These are phyloP conservation scores for Meriones psammophilus DNA, from an alignment of 2,797 vertebrate genomes.

Conservation along the genomic window DNA sequence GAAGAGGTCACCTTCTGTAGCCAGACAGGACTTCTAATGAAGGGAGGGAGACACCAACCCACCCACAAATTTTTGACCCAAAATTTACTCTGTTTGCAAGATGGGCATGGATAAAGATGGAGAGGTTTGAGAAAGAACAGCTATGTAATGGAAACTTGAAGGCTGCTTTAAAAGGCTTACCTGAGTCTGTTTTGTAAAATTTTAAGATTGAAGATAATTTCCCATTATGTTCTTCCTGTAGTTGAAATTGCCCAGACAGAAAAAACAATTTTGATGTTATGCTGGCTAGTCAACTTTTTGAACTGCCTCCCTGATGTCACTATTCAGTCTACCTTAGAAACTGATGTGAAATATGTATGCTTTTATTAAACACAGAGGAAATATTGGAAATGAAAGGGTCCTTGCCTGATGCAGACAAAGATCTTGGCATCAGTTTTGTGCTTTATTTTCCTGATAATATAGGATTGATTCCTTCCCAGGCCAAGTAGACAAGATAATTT, in stretches of 20 bases:
- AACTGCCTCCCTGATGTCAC: background rate
- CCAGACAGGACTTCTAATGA: background rate
- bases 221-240: background rate
- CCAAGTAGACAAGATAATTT: background rate
- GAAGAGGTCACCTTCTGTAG: too few species aligned
- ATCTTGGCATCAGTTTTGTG: background rate
- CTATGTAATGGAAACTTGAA: conserved; percentile 27
- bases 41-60: too few species aligned
- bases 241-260: background rate
- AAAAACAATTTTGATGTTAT: conserved; percentile 48
- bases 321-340: background rate
- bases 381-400: background rate
- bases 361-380: background rate
- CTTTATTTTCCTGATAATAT: conserved; percentile 17
- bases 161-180: conserved; percentile 12
- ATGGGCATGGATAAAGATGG: background rate
- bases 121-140: conserved; percentile 12
- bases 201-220: conserved; percentile 37
- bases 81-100: background rate
- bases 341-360: background rate
- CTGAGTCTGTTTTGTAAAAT: background rate
- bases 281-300: background rate
- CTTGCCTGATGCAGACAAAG: background rate
- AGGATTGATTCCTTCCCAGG: background rate
- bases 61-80: too few species aligned